Conservation (phyloP, 2,797 vertebrate genomes). For the Gadopsis bispinosus region DNA sequence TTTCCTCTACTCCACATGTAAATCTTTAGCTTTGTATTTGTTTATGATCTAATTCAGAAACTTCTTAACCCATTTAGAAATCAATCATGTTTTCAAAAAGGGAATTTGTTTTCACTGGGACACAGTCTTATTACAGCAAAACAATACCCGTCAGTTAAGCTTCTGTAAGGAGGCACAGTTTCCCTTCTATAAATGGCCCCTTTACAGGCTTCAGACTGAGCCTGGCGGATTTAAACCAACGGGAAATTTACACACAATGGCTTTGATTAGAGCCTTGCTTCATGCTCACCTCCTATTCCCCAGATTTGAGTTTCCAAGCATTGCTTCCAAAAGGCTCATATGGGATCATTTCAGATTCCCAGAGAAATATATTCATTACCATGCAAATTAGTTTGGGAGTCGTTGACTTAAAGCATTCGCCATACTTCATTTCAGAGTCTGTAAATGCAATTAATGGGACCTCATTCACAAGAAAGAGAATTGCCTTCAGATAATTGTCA, state of each 20-base stretch:
- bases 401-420: slow-evolving; percentile 83
- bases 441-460: slow-evolving; percentile 86
- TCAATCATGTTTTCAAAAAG: slow-evolving; percentile 55
- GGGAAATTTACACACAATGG: slow-evolving; percentile 69
- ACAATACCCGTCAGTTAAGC: slow-evolving; percentile 60
- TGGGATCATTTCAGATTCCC: slow-evolving; percentile 80
- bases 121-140: slow-evolving; percentile 45
- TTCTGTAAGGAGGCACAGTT: slow-evolving; percentile 48
- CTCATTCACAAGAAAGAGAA: slow-evolving; percentile 84
- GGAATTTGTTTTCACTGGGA: slow-evolving; percentile 59
- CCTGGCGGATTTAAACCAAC: slow-evolving; percentile 62
- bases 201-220: slow-evolving; percentile 62
- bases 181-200: slow-evolving; percentile 54
- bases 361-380: slow-evolving; percentile 84
- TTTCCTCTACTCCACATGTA: slow-evolving; percentile 22
- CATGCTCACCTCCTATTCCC: slow-evolving; percentile 60
- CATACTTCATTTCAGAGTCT: slow-evolving; percentile 85
- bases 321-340: slow-evolving; percentile 64
- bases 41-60: slow-evolving; percentile 63
- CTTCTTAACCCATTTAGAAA: slow-evolving; percentile 66
- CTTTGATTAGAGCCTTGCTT: slow-evolving; percentile 69
- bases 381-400: slow-evolving; percentile 85
- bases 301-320: slow-evolving; percentile 62
- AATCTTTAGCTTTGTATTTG: slow-evolving; percentile 46
- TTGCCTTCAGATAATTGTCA: slow-evolving; percentile 79